Conservation (phyloP, 2,797 vertebrate species). For the Xenops minutus region DNA sequence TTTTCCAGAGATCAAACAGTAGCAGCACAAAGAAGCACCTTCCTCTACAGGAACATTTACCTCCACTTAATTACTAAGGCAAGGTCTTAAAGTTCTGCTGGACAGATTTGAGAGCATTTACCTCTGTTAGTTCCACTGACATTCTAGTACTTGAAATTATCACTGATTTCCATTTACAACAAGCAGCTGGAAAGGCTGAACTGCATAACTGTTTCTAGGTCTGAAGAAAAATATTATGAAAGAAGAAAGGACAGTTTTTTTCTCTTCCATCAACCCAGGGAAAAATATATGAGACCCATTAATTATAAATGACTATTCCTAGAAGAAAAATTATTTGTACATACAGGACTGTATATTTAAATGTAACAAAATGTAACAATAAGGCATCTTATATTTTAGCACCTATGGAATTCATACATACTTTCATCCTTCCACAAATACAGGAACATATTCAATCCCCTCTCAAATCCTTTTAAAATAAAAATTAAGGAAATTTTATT, state of each 20-base stretch:
- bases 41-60: slow-evolving; percentile 22
- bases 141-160: slow-evolving; percentile 66
- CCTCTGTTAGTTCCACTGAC: slow-evolving; percentile 37
- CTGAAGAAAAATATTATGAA: background rate
- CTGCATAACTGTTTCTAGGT: slow-evolving; percentile 7
- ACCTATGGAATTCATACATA: background rate
- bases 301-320: background rate
- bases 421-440: background rate
- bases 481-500: background rate
- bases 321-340: background rate
- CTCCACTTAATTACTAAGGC: slow-evolving; percentile 9
- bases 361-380: background rate
- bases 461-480: background rate
- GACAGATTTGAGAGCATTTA: slow-evolving; percentile 38
- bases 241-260: background rate
- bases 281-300: background rate
- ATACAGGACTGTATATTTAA: background rate
- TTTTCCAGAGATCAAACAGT: slow-evolving; percentile 11
- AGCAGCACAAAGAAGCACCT: background rate
- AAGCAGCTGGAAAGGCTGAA: slow-evolving; percentile 50
- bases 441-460: background rate
- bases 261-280: background rate
- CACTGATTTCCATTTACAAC: slow-evolving; percentile 59
- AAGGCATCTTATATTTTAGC: background rate
- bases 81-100: slow-evolving; percentile 48